phyloP scores from a whole-genome alignment of 2,797 vertebrate genomes.

The Etheostoma nigrum region DNA sequence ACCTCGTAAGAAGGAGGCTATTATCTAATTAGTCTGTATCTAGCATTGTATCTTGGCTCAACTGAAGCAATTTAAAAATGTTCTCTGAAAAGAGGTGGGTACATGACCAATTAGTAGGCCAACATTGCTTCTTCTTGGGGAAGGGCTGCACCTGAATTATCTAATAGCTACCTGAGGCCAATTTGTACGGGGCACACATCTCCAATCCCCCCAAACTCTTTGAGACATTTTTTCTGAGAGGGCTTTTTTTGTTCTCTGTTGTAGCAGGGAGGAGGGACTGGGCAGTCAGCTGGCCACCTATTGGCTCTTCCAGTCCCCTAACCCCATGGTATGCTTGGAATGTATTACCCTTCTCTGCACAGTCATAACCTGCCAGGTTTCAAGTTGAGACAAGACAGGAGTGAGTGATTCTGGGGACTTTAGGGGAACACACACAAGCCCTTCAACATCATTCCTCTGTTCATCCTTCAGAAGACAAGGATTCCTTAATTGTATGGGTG shows the following conservation, averaged over 20 bases:
- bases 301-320: slow-evolving; percentile 81
- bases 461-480: background rate
- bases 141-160: slow-evolving; percentile 50
- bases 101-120: slow-evolving; percentile 25
- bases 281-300: slow-evolving; percentile 79
- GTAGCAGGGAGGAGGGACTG: slow-evolving; percentile 63
- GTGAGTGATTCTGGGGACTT: slow-evolving; percentile 45
- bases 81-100: background rate
- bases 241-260: slow-evolving; percentile 71
- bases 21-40: slow-evolving; percentile 57
- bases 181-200: slow-evolving; percentile 56
- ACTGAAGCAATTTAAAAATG: slow-evolving; percentile 26
- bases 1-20: slow-evolving; percentile 30
- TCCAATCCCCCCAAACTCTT: slow-evolving; percentile 35
- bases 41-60: slow-evolving; percentile 20
- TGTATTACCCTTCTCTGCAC: slow-evolving; percentile 80
- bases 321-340: slow-evolving; percentile 85
- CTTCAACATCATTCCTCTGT: background rate
- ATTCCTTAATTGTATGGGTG: slow-evolving; percentile 1
- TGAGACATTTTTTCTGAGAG: slow-evolving; percentile 54
- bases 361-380: slow-evolving; percentile 81
- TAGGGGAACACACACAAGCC: slow-evolving; percentile 15
- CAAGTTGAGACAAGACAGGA: slow-evolving; percentile 85
- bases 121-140: slow-evolving; percentile 22
- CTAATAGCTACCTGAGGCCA: slow-evolving; percentile 70